A percentile compares a stretch with the other conserved stretches of the same genome.
Evolutionary conservation across 30 jellyfish, hydroid and myxozoan genomes (phyloP).

Genomic region (Rhopilema esculentum): DNA sequence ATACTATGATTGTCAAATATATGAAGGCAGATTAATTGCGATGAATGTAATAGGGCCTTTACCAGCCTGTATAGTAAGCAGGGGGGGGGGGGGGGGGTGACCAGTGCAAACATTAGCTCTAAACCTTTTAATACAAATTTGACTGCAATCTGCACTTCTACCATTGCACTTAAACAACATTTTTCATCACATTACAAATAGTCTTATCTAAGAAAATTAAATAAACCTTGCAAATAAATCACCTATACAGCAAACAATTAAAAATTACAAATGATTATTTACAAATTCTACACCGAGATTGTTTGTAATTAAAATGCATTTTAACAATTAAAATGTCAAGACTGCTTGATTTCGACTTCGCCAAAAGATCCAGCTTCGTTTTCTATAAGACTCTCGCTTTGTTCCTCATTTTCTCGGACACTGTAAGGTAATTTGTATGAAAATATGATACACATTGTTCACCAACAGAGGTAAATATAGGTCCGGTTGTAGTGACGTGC

Average conservation of each 20-base stretch:
- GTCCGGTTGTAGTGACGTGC: too few species aligned
- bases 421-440: background rate
- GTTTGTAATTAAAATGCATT: background rate
- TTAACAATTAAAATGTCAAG: conserved; percentile 3
- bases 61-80: too few species aligned
- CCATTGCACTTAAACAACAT: background rate
- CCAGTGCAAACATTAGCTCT: too few species aligned
- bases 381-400: conserved; percentile 33
- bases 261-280: background rate
- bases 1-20: too few species aligned
- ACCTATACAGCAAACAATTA: background rate
- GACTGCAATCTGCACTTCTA: background rate
- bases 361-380: conserved; percentile 6
- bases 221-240: background rate
- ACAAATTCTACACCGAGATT: background rate
- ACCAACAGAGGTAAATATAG: background rate
- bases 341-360: conserved; percentile 7
- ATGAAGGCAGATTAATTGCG: too few species aligned
- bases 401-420: conserved; percentile 27
- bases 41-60: too few species aligned
- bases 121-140: too few species aligned
- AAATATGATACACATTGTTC: too few species aligned
- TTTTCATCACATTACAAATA: background rate
- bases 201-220: too few species aligned
- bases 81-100: too few species aligned